A percentile compares a stretch with the other conserved stretches of the same genome.
phyloP scores from a whole-genome alignment of 2,888 invertebrate species.

The Gortyna flavago region DNA sequence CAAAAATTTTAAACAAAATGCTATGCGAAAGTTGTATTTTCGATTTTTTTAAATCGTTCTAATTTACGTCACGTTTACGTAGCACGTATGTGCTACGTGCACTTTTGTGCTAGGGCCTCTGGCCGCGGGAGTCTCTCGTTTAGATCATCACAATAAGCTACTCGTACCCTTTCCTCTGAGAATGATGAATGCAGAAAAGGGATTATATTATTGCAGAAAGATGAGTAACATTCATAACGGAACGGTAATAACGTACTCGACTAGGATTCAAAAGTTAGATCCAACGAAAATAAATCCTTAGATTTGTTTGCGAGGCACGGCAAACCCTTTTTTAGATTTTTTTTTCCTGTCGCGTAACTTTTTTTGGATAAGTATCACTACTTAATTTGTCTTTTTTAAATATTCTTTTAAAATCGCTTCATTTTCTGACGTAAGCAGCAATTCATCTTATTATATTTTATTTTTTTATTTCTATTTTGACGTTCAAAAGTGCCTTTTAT shows the following conservation, averaged over 20 bases:
- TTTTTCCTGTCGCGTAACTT: background rate
- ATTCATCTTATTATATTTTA: background rate
- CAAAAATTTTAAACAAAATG: background rate
- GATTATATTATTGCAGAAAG: background rate
- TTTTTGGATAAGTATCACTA: background rate
- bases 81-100: no score
- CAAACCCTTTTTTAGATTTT: background rate
- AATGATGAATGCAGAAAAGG: conserved; percentile 14
- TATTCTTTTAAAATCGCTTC: background rate
- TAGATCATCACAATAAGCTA: conserved; percentile 8
- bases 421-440: background rate
- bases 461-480: background rate
- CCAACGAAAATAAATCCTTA: no score
- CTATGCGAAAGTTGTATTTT: background rate
- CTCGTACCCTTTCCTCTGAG: conserved; percentile 4
- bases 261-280: no score
- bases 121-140: conserved; percentile 3
- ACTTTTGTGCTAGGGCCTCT: background rate
- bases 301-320: background rate
- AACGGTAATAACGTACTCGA: background rate
- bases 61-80: background rate
- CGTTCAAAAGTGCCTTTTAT: background rate
- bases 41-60: no score
- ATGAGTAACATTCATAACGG: background rate
- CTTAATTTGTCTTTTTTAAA: background rate